Conservation (phyloP, 2,888 invertebrate genomes). For the Itoplectis maculator region DNA sequence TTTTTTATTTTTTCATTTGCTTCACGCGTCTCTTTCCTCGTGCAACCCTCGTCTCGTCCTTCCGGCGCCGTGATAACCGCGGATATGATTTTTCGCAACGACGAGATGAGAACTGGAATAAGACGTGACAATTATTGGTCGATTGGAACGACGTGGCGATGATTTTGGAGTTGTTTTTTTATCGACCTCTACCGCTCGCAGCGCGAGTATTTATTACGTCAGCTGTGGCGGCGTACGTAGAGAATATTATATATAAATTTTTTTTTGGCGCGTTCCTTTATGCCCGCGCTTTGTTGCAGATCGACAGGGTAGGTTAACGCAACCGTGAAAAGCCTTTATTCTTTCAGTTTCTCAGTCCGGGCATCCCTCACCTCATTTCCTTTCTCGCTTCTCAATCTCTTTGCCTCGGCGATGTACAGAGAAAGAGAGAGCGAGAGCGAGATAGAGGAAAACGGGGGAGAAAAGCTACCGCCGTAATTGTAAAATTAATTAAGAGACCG, state of each 20-base stretch:
- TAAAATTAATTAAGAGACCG: slow-evolving; percentile 84
- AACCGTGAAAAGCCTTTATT: slow-evolving; percentile 71
- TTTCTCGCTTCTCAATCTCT: slow-evolving; percentile 66
- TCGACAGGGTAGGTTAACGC: slow-evolving; percentile 61
- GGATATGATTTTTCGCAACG: background rate
- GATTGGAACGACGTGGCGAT: too few species aligned
- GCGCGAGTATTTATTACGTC: slow-evolving; percentile 2
- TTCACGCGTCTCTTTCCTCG: slow-evolving; percentile 48
- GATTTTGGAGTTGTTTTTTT: too few species aligned
- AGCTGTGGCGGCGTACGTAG: too few species aligned
- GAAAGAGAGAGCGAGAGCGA: slow-evolving; percentile 31
- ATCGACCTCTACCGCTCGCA: too few species aligned
- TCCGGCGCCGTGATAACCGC: background rate
- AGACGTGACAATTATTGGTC: too few species aligned
- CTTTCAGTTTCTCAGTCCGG: slow-evolving; percentile 41
- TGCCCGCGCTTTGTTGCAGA: slow-evolving; percentile 44
- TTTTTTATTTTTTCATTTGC: slow-evolving; percentile 45
- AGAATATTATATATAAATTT: slow-evolving; percentile 8
- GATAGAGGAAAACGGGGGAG: slow-evolving; percentile 64
- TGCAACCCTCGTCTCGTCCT: slow-evolving; percentile 19
- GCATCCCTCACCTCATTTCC: slow-evolving; percentile 38
- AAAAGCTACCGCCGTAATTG: slow-evolving; percentile 77
- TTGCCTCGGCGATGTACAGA: slow-evolving; percentile 46
- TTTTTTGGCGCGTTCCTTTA: slow-evolving; percentile 24
- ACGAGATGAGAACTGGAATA: background rate